These are phyloP conservation scores for Stenodera caucasica DNA, from an alignment of 2,888 invertebrate species.

Conservation along the genomic window DNA sequence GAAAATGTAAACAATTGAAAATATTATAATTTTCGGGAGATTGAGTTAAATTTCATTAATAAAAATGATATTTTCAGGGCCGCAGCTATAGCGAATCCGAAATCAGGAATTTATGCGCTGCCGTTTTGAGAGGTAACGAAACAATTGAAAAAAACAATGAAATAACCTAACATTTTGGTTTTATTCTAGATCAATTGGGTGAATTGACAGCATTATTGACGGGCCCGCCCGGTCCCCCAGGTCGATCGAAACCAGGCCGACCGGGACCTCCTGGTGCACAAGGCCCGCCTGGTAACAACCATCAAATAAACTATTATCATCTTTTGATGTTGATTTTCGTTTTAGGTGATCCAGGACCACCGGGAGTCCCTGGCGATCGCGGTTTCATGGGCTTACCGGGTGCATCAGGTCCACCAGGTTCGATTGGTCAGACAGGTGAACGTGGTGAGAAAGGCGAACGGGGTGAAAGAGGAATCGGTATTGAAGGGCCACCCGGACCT, in stretches of 20 bases:
- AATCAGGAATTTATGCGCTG: conserved; percentile 78
- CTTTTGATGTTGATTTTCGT: too few species aligned
- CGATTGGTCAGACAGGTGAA: conserved; percentile 64
- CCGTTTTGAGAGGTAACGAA: conserved; percentile 71
- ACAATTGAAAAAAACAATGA: not conserved
- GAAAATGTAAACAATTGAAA: too few species aligned
- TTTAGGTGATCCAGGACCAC: conserved; percentile 67
- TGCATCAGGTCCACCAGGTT: conserved; percentile 63
- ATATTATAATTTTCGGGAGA: too few species aligned
- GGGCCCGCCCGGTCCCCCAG: conserved; percentile 70
- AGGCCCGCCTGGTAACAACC: conserved; percentile 66
- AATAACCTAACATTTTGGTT: not conserved
- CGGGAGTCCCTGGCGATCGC: conserved; percentile 66
- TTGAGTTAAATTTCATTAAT: too few species aligned
- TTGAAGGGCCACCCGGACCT: conserved; percentile 73
- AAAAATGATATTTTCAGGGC: conserved; percentile 60
- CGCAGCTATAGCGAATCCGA: conserved; percentile 71
- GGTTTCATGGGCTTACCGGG: conserved; percentile 69
- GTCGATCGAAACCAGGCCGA: conserved; percentile 67
- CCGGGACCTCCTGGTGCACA: conserved; percentile 71
- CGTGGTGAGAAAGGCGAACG: conserved; percentile 75
- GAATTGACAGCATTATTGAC: conserved; percentile 67
- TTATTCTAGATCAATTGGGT: conserved; percentile 67
- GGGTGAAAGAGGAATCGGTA: conserved; percentile 70
- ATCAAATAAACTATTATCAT: too few species aligned